Conservation (phyloP, 35 echinoderm and acorn worm species). For the Ptychodera flava region DNA sequence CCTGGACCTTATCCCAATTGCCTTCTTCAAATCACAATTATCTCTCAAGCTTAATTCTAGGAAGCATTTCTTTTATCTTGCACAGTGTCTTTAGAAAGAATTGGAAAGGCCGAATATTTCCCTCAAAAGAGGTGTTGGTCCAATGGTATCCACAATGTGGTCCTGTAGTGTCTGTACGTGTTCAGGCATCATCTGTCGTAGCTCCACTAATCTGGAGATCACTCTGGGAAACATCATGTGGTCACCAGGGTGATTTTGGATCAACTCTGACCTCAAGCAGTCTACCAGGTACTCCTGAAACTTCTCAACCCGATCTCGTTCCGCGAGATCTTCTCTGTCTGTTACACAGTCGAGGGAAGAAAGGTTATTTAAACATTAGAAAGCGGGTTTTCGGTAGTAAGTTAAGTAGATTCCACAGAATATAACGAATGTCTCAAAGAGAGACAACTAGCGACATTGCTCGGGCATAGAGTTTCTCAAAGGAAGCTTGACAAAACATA, state of each 20-base stretch:
- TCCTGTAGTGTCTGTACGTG: slow-evolving; percentile 90
- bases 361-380: no score
- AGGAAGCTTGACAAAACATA: no score
- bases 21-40: no score
- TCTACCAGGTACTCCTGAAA: slow-evolving; percentile 93
- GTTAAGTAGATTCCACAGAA: no score
- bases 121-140: slow-evolving; percentile 83
- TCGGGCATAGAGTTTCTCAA: no score
- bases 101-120: slow-evolving; percentile 74
- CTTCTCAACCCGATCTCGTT: slow-evolving; percentile 76
- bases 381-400: no score
- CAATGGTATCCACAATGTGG: slow-evolving; percentile 60
- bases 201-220: slow-evolving; percentile 72
- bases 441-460: no score
- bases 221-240: slow-evolving; percentile 66
- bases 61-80: no score
- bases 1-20: no score
- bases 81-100: neutral
- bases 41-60: no score
- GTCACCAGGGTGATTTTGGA: slow-evolving; percentile 72
- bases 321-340: slow-evolving; percentile 90
- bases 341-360: no score
- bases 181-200: slow-evolving; percentile 88
- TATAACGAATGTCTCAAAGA: no score
- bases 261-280: slow-evolving; percentile 69